phyloP scores from a whole-genome alignment of 1,140 invertebrate genomes.

The Brachionus rubens region DNA sequence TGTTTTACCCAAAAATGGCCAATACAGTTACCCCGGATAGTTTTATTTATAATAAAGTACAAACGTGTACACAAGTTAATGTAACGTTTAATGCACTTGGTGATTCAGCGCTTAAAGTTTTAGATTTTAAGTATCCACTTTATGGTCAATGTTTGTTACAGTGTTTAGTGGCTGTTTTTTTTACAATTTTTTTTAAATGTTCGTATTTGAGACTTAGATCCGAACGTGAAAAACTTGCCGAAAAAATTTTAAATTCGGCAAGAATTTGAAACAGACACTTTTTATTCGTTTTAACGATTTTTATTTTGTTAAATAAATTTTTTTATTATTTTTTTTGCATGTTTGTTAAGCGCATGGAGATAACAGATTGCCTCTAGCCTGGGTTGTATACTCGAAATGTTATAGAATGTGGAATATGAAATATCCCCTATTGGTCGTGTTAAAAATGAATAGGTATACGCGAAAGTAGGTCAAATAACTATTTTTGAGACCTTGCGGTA shows the following conservation, averaged over 20 bases:
- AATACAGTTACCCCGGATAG: background rate
- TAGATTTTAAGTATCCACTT: background rate
- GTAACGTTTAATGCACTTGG: background rate
- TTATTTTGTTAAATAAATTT: too few relatives aligned
- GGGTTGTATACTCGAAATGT: too few relatives aligned
- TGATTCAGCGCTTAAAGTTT: background rate
- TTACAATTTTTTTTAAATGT: conserved; percentile 53
- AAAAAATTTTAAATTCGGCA: conserved; percentile 47
- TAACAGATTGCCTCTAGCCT: too few relatives aligned
- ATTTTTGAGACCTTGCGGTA: too few relatives aligned
- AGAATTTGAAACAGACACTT: too few relatives aligned
- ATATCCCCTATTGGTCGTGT: too few relatives aligned
- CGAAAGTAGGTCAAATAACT: too few relatives aligned
- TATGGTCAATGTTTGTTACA: conserved; percentile 33
- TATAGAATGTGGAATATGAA: too few relatives aligned
- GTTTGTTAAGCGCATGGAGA: too few relatives aligned
- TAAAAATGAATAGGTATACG: too few relatives aligned
- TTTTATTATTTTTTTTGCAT: too few relatives aligned
- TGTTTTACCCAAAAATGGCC: background rate
- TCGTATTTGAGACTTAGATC: conserved; percentile 53
- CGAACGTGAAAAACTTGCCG: conserved; percentile 50
- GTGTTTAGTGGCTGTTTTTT: conserved; percentile 48
- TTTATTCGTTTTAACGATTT: too few relatives aligned
- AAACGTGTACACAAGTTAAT: conserved; percentile 26
- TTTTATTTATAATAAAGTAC: conserved; percentile 30